Conservation (phyloP, 2,888 invertebrate species). For the Acanthosepion esculentum region DNA sequence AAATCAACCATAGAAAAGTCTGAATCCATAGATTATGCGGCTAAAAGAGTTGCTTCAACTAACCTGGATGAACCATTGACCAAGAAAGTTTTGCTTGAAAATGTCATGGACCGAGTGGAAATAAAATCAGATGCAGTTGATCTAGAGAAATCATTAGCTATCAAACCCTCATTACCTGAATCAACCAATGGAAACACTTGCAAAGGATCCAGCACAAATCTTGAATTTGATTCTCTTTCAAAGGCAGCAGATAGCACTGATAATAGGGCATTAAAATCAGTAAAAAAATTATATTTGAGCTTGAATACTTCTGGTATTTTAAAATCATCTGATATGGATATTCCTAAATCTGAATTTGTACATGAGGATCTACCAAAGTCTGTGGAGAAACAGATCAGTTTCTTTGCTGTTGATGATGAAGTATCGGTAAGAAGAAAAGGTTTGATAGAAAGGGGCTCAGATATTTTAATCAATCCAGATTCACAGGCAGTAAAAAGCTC, state of each 20-base stretch:
- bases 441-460: background rate
- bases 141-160: background rate
- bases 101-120: background rate
- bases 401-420: background rate
- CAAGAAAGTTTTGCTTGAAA: background rate
- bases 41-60: too few species aligned
- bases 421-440: background rate
- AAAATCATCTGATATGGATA: background rate
- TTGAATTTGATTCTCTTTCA: background rate
- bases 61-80: background rate
- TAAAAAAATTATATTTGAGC: background rate
- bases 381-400: background rate
- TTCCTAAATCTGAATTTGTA: background rate
- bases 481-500: background rate
- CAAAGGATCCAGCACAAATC: background rate
- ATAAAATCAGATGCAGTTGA: background rate
- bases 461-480: background rate
- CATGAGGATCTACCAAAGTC: background rate
- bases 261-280: background rate
- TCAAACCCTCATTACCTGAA: background rate
- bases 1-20: too few species aligned
- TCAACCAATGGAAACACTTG: background rate
- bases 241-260: background rate
- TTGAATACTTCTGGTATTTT: background rate
- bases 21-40: too few species aligned